phyloP scores from a whole-genome alignment of 2,113 vertebrate species.

The Potamarius usumacintae region DNA sequence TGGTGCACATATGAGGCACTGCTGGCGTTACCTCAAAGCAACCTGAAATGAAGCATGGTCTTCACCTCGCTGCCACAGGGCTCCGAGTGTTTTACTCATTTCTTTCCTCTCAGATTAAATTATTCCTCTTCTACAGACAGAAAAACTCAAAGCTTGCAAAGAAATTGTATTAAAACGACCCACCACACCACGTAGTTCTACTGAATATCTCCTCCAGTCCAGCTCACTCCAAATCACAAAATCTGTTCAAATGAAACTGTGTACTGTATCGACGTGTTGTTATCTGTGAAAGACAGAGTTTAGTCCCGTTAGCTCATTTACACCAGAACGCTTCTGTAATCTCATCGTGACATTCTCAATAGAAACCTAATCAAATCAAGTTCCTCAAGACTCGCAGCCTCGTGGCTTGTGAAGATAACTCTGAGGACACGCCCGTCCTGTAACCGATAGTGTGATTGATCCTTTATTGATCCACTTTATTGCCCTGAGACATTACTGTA shows the following conservation, averaged over 20 bases:
- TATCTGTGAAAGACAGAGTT: neutral
- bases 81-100: no score
- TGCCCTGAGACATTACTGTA: neutral
- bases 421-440: neutral
- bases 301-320: neutral
- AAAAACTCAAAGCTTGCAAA: neutral
- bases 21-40: neutral
- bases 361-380: neutral
- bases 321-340: neutral
- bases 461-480: slow-evolving; percentile 9
- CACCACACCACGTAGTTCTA: neutral
- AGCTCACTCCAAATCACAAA: neutral
- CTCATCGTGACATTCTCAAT: neutral
- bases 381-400: neutral
- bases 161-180: neutral
- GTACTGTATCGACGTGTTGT: neutral
- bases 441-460: slow-evolving; percentile 5
- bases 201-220: neutral
- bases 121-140: neutral
- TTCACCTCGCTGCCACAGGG: neutral
- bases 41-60: neutral
- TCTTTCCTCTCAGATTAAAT: neutral
- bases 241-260: neutral
- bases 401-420: neutral
- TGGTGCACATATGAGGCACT: neutral